Percentiles rank a stretch among this genome's conserved stretches.
These are phyloP conservation scores for Drosophila limbata DNA, from an alignment of 2,888 invertebrate genomes.

Conservation along the genomic window DNA sequence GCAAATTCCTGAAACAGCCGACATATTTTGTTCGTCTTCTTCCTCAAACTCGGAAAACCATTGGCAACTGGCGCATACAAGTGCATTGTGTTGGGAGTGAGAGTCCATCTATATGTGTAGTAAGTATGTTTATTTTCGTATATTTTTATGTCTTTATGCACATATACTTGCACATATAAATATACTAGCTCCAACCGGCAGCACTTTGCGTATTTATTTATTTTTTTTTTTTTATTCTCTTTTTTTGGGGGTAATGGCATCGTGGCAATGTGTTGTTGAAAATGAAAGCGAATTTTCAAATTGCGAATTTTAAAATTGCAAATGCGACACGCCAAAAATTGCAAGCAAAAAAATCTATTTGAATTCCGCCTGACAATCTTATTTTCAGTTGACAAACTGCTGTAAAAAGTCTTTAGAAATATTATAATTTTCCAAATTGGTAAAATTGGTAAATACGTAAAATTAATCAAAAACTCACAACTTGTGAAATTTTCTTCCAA, in stretches of 20 bases:
- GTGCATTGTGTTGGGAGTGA: slow-evolving; percentile 44
- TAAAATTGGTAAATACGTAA: too few relatives aligned
- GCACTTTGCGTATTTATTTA: slow-evolving; percentile 5
- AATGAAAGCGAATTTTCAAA: slow-evolving; percentile 44
- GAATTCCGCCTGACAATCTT: neutral
- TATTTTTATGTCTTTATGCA: slow-evolving; percentile 23
- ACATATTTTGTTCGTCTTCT: slow-evolving; percentile 38
- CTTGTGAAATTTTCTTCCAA: too few relatives aligned
- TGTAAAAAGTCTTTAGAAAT: too few relatives aligned
- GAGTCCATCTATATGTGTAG: neutral
- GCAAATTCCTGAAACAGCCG: slow-evolving; percentile 69
- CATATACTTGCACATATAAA: slow-evolving; percentile 24
- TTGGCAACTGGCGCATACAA: slow-evolving; percentile 47
- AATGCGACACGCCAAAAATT: slow-evolving; percentile 27
- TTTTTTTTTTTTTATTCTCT: neutral
- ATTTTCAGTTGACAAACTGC: neutral
- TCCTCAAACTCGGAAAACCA: slow-evolving; percentile 20
- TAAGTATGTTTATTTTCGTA: slow-evolving; percentile 12
- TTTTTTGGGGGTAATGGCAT: slow-evolving; percentile 16
- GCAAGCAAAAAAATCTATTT: slow-evolving; percentile 18
- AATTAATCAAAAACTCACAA: too few relatives aligned
- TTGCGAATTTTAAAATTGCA: slow-evolving; percentile 23
- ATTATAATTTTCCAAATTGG: too few relatives aligned
- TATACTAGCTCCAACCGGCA: slow-evolving; percentile 31
- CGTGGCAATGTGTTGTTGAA: slow-evolving; percentile 19